phyloP scores from a whole-genome alignment of 2,888 invertebrate genomes.

The Diabrotica balteata region DNA sequence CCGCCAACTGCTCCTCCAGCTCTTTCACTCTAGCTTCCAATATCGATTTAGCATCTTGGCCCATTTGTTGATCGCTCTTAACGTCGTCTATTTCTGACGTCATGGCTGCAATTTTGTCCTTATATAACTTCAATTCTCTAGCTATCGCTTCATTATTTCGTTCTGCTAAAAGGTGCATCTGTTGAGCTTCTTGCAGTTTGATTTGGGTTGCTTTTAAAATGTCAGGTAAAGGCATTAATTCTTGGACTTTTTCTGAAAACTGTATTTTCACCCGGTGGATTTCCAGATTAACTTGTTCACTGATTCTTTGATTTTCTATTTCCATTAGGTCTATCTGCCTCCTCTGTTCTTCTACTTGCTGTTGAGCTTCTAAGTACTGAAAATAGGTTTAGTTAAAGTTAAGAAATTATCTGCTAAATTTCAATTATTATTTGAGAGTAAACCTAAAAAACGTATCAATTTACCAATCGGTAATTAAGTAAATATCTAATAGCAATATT shows the following conservation, averaged over 20 bases:
- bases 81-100: constrained; percentile 63
- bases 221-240: constrained; percentile 73
- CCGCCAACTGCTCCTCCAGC: constrained; percentile 52
- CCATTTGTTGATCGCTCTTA: constrained; percentile 62
- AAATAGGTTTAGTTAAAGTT: constrained; percentile 19
- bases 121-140: constrained; percentile 69
- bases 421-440: too few species aligned
- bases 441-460: too few species aligned
- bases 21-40: constrained; percentile 55
- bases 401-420: too few species aligned
- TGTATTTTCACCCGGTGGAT: constrained; percentile 74
- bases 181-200: constrained; percentile 73
- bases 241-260: constrained; percentile 76
- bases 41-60: constrained; percentile 60
- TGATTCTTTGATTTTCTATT: constrained; percentile 73
- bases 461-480: too few species aligned
- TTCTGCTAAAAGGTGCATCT: constrained; percentile 71
- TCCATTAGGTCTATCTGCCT: constrained; percentile 75
- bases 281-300: constrained; percentile 75
- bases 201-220: constrained; percentile 73
- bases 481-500: too few species aligned
- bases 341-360: constrained; percentile 73
- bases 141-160: constrained; percentile 71
- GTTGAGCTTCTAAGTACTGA: constrained; percentile 71
- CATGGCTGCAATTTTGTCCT: constrained; percentile 59